phyloP scores from a whole-genome alignment of 2,797 vertebrate species.

The Aselliscus stoliczkanus region DNA sequence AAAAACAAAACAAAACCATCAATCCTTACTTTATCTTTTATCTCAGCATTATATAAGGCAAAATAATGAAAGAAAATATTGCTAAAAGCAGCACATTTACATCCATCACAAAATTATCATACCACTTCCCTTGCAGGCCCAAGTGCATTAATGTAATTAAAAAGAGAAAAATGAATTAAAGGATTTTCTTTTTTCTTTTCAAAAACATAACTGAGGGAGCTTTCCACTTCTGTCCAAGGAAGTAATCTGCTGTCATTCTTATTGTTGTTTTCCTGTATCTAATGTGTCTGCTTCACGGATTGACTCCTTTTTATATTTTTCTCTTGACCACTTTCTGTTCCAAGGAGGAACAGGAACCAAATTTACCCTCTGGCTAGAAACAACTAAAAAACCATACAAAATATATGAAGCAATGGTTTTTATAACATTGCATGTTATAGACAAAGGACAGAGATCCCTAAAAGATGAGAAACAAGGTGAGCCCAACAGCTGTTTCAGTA shows the following conservation, averaged over 20 bases:
- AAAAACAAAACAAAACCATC: background rate
- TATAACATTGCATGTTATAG: background rate
- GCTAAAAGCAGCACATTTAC: slow-evolving; percentile 19
- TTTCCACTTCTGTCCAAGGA: background rate
- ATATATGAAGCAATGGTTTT: background rate
- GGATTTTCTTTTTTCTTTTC: background rate
- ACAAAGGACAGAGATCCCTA: background rate
- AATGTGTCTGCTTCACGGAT: no score
- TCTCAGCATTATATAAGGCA: background rate
- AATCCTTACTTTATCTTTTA: background rate
- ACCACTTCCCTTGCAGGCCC: background rate
- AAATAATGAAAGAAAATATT: slow-evolving; percentile 9
- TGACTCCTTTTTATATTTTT: no score
- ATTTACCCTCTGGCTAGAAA: background rate
- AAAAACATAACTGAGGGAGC: background rate
- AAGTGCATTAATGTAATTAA: background rate
- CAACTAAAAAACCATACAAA: background rate
- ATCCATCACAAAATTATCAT: slow-evolving; percentile 4
- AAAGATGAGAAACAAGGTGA: background rate
- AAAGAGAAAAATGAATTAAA: background rate
- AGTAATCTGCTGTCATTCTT: no score
- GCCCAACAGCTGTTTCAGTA: background rate
- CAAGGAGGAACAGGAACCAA: background rate
- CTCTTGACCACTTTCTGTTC: no score
- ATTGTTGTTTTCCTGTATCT: no score